Evolutionary conservation across 2,888 invertebrate genomes (phyloP).

Genomic region (Ophioninae sp.): DNA sequence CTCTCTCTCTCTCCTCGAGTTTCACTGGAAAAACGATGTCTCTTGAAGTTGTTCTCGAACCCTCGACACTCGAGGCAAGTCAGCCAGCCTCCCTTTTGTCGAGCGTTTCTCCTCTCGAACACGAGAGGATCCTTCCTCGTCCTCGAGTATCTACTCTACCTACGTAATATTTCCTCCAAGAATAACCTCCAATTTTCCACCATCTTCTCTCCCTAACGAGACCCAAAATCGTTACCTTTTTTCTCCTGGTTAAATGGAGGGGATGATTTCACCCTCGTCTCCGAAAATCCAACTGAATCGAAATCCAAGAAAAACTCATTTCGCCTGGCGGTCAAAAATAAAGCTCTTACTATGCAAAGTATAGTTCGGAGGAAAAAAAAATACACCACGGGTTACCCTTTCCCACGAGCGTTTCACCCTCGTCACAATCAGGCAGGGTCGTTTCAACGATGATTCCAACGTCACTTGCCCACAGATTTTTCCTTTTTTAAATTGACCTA

Average conservation of each 20-base stretch:
- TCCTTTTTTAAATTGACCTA: no score
- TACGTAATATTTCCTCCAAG: conserved; percentile 57
- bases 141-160: conserved; percentile 55
- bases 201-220: conserved; percentile 40
- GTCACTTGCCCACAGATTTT: no score
- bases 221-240: conserved; percentile 27
- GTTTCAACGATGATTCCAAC: no score
- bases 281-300: not conserved
- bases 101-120: not conserved
- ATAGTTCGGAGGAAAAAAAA: not conserved
- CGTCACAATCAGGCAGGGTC: not conserved
- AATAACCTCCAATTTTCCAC: conserved; percentile 44
- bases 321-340: not conserved
- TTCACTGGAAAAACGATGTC: conserved; percentile 65
- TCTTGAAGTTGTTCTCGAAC: conserved; percentile 48
- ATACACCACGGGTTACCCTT: not conserved
- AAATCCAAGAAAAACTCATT: not conserved
- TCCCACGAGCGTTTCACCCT: not conserved
- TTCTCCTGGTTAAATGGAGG: not conserved
- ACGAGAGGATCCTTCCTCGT: conserved; percentile 37
- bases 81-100: conserved; percentile 22
- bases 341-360: not conserved
- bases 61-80: conserved; percentile 42
- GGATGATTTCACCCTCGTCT: no score
- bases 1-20: conserved; percentile 21